Conservation (phyloP, 1,140 invertebrate genomes). For the Sycobia sp. region DNA sequence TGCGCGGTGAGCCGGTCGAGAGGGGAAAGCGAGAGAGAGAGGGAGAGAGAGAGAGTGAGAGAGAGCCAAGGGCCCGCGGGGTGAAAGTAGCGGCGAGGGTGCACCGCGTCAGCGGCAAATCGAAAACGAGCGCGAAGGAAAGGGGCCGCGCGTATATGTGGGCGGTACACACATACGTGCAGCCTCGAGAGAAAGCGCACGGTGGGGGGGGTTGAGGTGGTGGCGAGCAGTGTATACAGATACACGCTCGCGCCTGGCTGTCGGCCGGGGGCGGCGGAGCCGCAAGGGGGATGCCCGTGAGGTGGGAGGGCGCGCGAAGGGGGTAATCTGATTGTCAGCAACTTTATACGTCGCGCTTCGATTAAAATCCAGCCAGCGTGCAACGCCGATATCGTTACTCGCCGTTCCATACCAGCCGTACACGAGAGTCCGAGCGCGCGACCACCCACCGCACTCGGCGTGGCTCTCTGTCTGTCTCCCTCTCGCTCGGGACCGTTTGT, state of each 20-base stretch:
- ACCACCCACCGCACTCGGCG: constrained; percentile 17
- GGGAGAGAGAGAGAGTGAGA: neutral
- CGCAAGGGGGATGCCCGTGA: neutral
- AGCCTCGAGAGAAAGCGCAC: neutral
- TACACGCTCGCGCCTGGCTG: neutral
- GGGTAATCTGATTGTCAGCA: constrained; percentile 60
- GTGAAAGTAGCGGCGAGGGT: no score
- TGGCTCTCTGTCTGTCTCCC: constrained; percentile 17
- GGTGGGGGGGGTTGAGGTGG: constrained; percentile 2
- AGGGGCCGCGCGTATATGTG: neutral
- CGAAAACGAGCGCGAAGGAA: neutral
- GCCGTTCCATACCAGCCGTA: constrained; percentile 31
- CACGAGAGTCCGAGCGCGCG: neutral
- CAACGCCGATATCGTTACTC: constrained; percentile 54
- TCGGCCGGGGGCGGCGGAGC: neutral
- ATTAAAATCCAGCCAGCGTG: constrained; percentile 59
- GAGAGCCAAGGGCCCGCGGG: neutral
- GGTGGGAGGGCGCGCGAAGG: constrained; percentile 29
- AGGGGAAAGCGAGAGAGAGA: neutral
- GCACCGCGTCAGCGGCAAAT: no score
- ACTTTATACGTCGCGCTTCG: constrained; percentile 60
- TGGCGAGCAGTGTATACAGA: neutral
- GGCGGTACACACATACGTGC: no score
- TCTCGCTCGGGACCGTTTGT: no score
- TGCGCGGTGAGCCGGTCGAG: neutral